Base-by-base conservation (phyloP, 1,140 invertebrate species). In the Heliconius nattereri region DNA sequence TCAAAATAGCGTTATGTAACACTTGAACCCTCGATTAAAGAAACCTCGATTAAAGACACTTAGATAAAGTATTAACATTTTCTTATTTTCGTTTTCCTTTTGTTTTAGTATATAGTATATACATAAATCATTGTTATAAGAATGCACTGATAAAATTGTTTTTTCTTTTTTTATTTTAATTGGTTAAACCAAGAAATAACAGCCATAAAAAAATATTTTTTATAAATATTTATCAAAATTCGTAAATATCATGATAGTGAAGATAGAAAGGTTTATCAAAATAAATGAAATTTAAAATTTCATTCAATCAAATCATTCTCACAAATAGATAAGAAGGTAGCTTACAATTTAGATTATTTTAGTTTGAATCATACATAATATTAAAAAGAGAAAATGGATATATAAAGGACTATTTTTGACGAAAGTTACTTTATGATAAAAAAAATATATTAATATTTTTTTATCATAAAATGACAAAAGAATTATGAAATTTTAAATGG, bases 221-320 rank as follows among this genome's bases (percentile, higher is more conserved):
- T 16, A 66, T 66, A 66, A 66, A 66, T 66, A 66, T 66, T 66
- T 13, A 16, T 66, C 3, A 66, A 66, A 66, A 66, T 29, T 66
- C 60, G 23, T 26, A 29, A 29, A 16, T 29, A 72, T 40, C 40
- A 20, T 35, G 40, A 72, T 7, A 72, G 32, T 72, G 71, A 37
- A 72, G 29, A 72, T 35, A 26, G 71, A 72, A 72, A 80, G 19
- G 79, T 76, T 23, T 40, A 74, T 79, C 49, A 72, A 80, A 84
- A 82, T 79, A 79, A 83, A 75, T 82, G 29, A 78, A 72, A 81
- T 80, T 80, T 70, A 52, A 32, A 77, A 66, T 80, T 80, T 77
- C 52, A 57, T 79, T 66, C 26, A 29, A 16, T 26, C 60, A 29
- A 66, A 66, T 66, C 71, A 73, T 29, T 73, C 72, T 26, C 45